Evolutionary conservation across 2,113 vertebrate genomes (phyloP), one percentile per base, ranked within the genome.

Genomic region (Phalacrocorax carbo): DNA sequence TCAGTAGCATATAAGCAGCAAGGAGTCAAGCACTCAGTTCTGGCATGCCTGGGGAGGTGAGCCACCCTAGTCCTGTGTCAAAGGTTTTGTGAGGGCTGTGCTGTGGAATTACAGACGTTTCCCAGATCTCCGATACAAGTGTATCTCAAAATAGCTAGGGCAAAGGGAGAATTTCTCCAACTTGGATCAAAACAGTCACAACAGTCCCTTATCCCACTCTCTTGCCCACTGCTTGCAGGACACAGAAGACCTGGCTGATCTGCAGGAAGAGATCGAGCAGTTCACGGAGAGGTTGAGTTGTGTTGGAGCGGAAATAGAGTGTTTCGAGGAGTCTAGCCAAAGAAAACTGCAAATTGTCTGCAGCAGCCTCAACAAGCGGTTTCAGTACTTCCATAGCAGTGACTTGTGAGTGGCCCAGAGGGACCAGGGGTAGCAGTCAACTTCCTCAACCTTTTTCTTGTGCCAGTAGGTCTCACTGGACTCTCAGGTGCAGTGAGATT

Each of bases 281-380:
- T 99, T 99, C 98, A 98, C 92, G 87, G 92, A 95, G 26, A 92
- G 96, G 60, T 16, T 99, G 89, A 58, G 38, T 26, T 78, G 7
- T 14, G 86, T 98, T 90, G 94, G 97, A 80, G 57, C 93, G 71
- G 97, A 98, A 40, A 61, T 98, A 80, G 97, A 97, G 76, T 34
- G 26, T 64, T 96, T n/a, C 6, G 98, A 99, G 91, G 94, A 94
- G 9, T 95, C 76, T 70, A 97, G 97, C 86, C 93, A 27, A 60
- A 91, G 98, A 38, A 97, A 94, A 81, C 55, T 98, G 46, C 85
- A 93, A 26, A 55, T 40, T 15, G 25, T 98, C 88, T 94, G 94
- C 71, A 89, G 90, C 22, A 97, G 95, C 77, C 75, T 99, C 54
- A 12, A 15, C 55, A 98, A 97, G 60, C 97, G 98, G 98, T 97